Percentiles rank a stretch among this genome's conserved stretches.
These are phyloP conservation scores for Microvelia longipes DNA, from an alignment of 1,140 invertebrate genomes.

Conservation along the genomic window DNA sequence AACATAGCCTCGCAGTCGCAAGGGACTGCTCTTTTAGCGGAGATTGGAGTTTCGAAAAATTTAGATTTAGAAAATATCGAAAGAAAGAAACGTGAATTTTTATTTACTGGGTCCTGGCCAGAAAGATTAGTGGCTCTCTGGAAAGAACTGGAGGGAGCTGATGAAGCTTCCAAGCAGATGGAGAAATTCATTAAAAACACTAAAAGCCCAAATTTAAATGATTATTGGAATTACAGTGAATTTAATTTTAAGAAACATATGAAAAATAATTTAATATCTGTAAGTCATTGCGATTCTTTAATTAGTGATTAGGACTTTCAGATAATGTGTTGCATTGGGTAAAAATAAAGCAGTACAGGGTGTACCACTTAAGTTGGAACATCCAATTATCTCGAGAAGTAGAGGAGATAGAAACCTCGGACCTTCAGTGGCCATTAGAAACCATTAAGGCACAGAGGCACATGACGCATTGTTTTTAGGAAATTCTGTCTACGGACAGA, in stretches of 20 bases:
- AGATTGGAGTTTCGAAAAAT: not conserved
- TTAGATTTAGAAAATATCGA: not conserved
- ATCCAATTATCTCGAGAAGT: too few relatives aligned
- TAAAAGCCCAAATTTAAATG: not conserved
- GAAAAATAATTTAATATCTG: not conserved
- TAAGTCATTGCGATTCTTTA: too few relatives aligned
- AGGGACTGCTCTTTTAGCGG: not conserved
- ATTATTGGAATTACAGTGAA: not conserved
- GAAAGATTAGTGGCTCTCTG: not conserved
- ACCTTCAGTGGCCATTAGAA: too few relatives aligned
- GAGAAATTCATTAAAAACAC: not conserved
- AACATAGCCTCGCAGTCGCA: not conserved
- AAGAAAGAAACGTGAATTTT: not conserved
- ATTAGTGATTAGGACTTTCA: too few relatives aligned
- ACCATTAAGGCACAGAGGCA: too few relatives aligned
- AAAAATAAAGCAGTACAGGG: too few relatives aligned
- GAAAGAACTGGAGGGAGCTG: not conserved
- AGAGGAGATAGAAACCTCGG: too few relatives aligned
- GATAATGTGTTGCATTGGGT: too few relatives aligned
- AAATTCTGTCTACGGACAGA: too few relatives aligned
- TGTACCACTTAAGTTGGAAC: too few relatives aligned
- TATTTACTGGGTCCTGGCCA: not conserved
- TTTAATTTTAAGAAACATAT: not conserved
- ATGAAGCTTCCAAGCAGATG: not conserved
- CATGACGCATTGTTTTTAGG: too few relatives aligned